A percentile compares a stretch with the other conserved stretches of the same genome.
phyloP scores from a whole-genome alignment of 2,797 vertebrate species.

The Acrossocheilus fasciatus region DNA sequence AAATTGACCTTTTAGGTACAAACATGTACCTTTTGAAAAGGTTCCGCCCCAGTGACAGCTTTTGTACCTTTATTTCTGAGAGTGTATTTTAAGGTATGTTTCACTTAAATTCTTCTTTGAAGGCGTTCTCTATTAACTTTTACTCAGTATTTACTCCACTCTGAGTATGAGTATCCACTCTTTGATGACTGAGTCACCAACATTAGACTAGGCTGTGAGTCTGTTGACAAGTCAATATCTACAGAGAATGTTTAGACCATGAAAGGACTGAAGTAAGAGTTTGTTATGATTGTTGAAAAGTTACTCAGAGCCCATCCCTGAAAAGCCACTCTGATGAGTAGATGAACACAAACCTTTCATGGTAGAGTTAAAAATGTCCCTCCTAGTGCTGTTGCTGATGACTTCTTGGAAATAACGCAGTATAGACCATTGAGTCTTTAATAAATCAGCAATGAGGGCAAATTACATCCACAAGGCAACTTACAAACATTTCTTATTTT shows the following conservation, averaged over 20 bases:
- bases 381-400: conserved; percentile 7
- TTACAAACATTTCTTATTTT: conserved; percentile 44
- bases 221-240: not conserved
- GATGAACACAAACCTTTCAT: conserved; percentile 22
- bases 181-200: too few relatives aligned
- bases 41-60: too few relatives aligned
- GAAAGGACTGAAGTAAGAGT: not conserved
- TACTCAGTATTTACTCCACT: not conserved
- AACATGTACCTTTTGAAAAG: too few relatives aligned
- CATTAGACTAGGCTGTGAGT: not conserved
- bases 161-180: not conserved
- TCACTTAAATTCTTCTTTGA: not conserved
- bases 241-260: not conserved
- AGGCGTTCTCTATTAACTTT: not conserved
- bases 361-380: conserved; percentile 11
- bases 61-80: too few relatives aligned
- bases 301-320: conserved; percentile 6
- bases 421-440: conserved; percentile 34
- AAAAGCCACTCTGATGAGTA: conserved; percentile 19
- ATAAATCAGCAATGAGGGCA: conserved; percentile 37
- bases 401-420: conserved; percentile 47
- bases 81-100: not conserved
- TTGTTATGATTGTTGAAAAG: not conserved
- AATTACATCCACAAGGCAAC: conserved; percentile 31
- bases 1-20: too few relatives aligned